Conservation (phyloP, 2,888 invertebrate species). For the Griposia aprilina region DNA sequence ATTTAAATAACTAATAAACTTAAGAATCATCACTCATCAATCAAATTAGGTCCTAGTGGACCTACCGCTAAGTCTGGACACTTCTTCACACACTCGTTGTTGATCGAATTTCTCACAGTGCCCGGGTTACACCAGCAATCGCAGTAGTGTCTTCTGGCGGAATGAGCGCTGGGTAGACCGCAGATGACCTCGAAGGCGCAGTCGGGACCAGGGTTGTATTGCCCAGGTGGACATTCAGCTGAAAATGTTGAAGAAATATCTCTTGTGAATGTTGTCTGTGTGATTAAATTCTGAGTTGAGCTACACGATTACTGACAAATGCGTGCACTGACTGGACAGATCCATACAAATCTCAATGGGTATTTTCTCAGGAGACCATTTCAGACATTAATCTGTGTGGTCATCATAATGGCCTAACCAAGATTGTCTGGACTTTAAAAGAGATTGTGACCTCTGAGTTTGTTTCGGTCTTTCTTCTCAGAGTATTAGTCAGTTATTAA, state of each 20-base stretch:
- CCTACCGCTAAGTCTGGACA: conserved; percentile 57
- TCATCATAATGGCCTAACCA: too few species aligned
- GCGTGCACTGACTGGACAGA: too few species aligned
- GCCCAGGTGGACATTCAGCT: conserved; percentile 76
- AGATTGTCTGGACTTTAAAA: too few species aligned
- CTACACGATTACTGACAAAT: too few species aligned
- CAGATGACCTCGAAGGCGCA: conserved; percentile 76
- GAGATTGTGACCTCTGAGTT: too few species aligned
- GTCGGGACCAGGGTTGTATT: conserved; percentile 75
- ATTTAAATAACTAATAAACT: conserved; percentile 34
- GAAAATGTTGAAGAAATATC: conserved; percentile 54
- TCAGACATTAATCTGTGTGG: too few species aligned
- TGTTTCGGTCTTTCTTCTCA: too few species aligned
- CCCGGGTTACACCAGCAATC: conserved; percentile 79
- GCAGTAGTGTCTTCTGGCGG: conserved; percentile 73
- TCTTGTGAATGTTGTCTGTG: too few species aligned
- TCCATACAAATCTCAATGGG: too few species aligned
- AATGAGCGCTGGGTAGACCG: conserved; percentile 70
- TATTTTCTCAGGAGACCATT: too few species aligned
- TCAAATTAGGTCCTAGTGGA: conserved; percentile 4
- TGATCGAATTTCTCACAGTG: conserved; percentile 66
- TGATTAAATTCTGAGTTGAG: too few species aligned
- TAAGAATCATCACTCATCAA: conserved; percentile 4
- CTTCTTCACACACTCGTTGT: conserved; percentile 70
- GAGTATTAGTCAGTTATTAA: too few species aligned